Evolutionary conservation across 1,140 invertebrate species (phyloP).

Genomic region (Drosophila yakuba): DNA sequence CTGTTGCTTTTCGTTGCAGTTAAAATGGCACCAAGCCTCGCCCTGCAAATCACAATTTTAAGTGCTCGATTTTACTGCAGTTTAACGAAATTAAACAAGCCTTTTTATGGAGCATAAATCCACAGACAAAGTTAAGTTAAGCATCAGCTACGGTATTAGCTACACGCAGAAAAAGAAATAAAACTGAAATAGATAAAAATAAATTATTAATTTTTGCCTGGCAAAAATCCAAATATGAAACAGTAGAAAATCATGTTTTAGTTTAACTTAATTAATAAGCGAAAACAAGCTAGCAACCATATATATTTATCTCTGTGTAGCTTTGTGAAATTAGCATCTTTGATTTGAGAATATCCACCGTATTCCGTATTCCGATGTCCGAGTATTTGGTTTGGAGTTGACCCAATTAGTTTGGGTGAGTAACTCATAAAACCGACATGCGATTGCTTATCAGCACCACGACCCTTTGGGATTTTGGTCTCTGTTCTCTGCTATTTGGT

Average conservation of each 20-base stretch:
- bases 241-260: neutral
- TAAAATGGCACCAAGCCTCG: constrained; percentile 70
- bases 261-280: neutral
- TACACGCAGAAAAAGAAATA: neutral
- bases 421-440: constrained; percentile 74
- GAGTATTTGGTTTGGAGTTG: constrained; percentile 34
- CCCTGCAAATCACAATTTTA: constrained; percentile 60
- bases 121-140: constrained; percentile 18
- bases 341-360: constrained; percentile 61
- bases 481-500: neutral
- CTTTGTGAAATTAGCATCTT: constrained; percentile 70
- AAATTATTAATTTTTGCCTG: neutral
- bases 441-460: constrained; percentile 59
- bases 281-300: too few relatives aligned
- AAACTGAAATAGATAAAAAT: neutral
- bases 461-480: constrained; percentile 50
- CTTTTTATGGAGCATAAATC: constrained; percentile 64
- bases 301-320: constrained; percentile 9
- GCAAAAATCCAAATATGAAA: neutral
- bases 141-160: neutral
- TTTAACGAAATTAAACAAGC: constrained; percentile 63
- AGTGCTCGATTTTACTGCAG: constrained; percentile 53
- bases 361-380: constrained; percentile 3
- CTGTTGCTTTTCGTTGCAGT: constrained; percentile 26
- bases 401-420: constrained; percentile 73